Percentiles rank a stretch among this genome's conserved stretches.
Evolutionary conservation across 2,888 invertebrate species (phyloP).

Genomic region (Ethmia dodecea): DNA sequence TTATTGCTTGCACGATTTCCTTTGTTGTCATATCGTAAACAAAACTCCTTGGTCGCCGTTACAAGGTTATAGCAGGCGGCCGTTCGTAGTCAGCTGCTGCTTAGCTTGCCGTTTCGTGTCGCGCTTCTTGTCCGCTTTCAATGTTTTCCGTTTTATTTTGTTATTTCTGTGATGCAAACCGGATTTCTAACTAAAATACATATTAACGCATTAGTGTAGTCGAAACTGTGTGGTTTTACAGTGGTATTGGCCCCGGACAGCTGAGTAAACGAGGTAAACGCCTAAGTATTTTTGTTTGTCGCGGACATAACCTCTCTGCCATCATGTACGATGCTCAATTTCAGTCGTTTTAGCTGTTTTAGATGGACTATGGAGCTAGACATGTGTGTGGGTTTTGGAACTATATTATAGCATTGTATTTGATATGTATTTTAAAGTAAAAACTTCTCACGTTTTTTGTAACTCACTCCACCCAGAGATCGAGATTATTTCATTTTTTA

Average conservation of each 20-base stretch:
- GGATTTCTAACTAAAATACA: conserved; percentile 67
- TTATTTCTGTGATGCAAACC: conserved; percentile 77
- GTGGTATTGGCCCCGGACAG: conserved; percentile 58
- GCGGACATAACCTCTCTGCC: conserved; percentile 73
- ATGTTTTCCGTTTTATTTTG: conserved; percentile 78
- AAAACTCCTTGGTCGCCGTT: conserved; percentile 27
- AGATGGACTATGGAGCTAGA: conserved; percentile 26
- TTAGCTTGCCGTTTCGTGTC: conserved; percentile 82
- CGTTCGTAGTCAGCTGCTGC: conserved; percentile 81
- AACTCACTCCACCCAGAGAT: too few species aligned
- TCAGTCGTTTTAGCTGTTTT: conserved; percentile 37
- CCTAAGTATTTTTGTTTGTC: conserved; percentile 76
- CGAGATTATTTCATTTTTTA: too few species aligned
- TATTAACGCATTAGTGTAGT: conserved; percentile 57
- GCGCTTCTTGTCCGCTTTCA: conserved; percentile 79
- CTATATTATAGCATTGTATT: too few species aligned
- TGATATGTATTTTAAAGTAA: too few species aligned
- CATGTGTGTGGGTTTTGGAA: too few species aligned
- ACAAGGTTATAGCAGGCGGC: conserved; percentile 56
- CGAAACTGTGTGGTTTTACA: conserved; percentile 59
- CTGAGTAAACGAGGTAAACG: conserved; percentile 71
- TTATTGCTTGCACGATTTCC: not conserved
- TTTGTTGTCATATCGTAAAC: conserved; percentile 5
- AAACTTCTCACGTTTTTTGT: too few species aligned
- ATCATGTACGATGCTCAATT: conserved; percentile 58